These are phyloP conservation scores for Orgyia antiqua DNA, from an alignment of 2,888 invertebrate genomes.

Conservation along the genomic window DNA sequence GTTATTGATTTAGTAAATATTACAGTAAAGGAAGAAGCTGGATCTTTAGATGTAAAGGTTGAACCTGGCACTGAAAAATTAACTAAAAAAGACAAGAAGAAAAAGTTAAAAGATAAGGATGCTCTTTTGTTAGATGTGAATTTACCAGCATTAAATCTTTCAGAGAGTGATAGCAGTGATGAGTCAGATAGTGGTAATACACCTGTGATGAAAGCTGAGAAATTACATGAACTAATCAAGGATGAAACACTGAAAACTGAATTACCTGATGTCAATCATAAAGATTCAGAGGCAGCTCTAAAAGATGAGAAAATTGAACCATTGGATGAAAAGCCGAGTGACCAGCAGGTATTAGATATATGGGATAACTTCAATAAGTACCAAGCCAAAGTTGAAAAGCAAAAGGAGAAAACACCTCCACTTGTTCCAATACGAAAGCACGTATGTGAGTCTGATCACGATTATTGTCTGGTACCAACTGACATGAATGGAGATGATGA, in stretches of 20 bases:
- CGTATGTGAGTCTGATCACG: conserved; percentile 84
- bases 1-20: conserved; percentile 59
- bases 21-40: conserved; percentile 50
- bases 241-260: conserved; percentile 25
- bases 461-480: conserved; percentile 81
- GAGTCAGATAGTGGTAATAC: conserved; percentile 73
- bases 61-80: conserved; percentile 45
- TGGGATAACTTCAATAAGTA: conserved; percentile 88
- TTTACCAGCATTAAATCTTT: conserved; percentile 89
- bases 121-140: conserved; percentile 74
- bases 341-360: conserved; percentile 82
- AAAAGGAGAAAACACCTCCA: conserved; percentile 64
- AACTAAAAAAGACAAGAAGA: conserved; percentile 67
- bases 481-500: conserved; percentile 69
- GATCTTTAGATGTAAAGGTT: conserved; percentile 47
- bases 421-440: conserved; percentile 72
- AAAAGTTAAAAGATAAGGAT: conserved; percentile 68
- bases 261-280: conserved; percentile 12
- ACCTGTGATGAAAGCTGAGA: conserved; percentile 40
- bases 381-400: conserved; percentile 82
- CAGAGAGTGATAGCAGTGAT: conserved; percentile 89
- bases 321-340: conserved; percentile 72
- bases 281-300: conserved; percentile 15
- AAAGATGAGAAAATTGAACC: conserved; percentile 41
- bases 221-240: conserved; percentile 29